These are phyloP conservation scores for Myotis myotis DNA, from an alignment of 2,797 vertebrate species.

Conservation along the genomic window DNA sequence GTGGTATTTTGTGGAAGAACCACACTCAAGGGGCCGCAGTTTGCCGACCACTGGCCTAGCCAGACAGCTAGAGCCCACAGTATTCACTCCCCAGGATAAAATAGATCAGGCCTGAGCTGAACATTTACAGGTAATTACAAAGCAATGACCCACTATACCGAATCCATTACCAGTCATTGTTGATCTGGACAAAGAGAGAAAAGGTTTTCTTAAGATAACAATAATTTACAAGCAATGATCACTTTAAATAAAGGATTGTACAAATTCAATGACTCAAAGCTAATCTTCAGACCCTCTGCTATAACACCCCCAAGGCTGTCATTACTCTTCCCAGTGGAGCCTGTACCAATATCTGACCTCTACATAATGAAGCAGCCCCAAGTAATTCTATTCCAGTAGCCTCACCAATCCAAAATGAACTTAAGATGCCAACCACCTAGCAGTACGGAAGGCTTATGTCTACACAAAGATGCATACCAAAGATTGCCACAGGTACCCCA, in stretches of 20 bases:
- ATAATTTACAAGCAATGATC: neutral
- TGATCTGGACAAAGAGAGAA: neutral
- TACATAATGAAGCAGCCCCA: neutral
- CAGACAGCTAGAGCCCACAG: fast-evolving
- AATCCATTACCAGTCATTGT: neutral
- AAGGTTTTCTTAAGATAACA: neutral
- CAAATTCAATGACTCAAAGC: neutral
- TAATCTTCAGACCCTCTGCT: neutral
- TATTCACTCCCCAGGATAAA: neutral
- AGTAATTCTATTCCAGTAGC: neutral
- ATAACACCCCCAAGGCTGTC: neutral
- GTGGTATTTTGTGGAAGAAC: too few relatives aligned
- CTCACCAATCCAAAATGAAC: neutral
- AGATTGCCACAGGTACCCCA: neutral
- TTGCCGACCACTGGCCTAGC: too few relatives aligned
- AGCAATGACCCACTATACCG: neutral
- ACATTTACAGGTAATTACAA: neutral
- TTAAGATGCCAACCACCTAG: neutral
- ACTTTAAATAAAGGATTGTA: neutral
- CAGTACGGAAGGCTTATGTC: fast-evolving
- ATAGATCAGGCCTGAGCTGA: neutral
- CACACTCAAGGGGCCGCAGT: too few relatives aligned
- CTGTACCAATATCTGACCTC: neutral
- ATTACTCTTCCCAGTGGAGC: neutral
- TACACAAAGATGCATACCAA: neutral